Evolutionary conservation across 2,113 vertebrate genomes (phyloP).

Genomic region (Mirounga angustirostris): DNA sequence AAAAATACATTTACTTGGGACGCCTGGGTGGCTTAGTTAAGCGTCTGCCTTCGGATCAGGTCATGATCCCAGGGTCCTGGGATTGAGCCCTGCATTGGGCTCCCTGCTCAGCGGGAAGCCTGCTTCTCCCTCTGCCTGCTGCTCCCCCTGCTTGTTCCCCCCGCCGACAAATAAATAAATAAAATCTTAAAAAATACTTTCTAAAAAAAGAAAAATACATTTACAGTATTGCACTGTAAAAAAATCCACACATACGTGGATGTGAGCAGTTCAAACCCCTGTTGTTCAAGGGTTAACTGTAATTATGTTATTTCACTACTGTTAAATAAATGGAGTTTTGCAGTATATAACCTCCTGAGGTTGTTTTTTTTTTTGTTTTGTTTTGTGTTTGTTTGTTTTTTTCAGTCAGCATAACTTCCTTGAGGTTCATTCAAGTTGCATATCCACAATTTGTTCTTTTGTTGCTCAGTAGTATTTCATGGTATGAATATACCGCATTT

Average conservation of each 20-base stretch:
- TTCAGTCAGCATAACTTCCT: background rate
- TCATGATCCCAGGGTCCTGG: too few species aligned
- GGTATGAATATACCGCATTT: background rate
- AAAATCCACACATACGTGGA: background rate
- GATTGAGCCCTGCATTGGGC: too few species aligned
- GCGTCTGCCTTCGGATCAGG: too few species aligned
- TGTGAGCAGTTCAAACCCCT: background rate
- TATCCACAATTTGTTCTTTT: background rate
- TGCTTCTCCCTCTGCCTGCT: too few species aligned
- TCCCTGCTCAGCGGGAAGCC: too few species aligned
- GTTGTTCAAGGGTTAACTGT: background rate
- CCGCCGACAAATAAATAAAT: too few species aligned
- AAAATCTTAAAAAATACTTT: too few species aligned
- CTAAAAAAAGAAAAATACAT: background rate
- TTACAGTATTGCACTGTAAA: background rate
- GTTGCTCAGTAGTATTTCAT: background rate
- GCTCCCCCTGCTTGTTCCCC: too few species aligned
- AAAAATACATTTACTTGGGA: background rate
- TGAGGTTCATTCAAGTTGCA: background rate
- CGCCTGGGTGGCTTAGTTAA: too few species aligned
- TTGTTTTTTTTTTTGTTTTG: background rate
- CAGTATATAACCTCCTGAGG: background rate
- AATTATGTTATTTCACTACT: background rate
- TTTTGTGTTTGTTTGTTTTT: too few species aligned
- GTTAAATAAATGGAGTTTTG: background rate